Percentiles rank a stretch among this genome's conserved stretches.
These are phyloP conservation scores for Varanus komodoensis DNA, from an alignment of 2,113 vertebrate genomes.

Conservation along the genomic window DNA sequence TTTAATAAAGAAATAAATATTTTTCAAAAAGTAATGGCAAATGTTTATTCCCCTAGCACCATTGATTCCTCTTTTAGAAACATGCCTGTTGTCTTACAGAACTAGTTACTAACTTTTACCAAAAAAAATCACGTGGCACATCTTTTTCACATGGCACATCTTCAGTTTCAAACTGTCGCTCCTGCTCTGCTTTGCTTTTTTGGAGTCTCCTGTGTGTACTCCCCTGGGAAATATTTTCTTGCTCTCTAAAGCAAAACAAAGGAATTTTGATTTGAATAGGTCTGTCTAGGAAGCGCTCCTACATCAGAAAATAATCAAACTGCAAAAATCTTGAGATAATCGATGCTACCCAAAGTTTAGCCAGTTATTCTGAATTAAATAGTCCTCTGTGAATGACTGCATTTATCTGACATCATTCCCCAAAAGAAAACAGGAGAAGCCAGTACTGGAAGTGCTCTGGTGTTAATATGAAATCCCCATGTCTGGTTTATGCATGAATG, in stretches of 20 bases:
- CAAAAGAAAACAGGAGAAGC: not conserved
- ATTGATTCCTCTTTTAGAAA: not conserved
- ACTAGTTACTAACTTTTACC: not conserved
- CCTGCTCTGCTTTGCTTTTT: slow-evolving; percentile 32
- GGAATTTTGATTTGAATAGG: slow-evolving; percentile 4
- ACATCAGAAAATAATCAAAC: slow-evolving; percentile 11
- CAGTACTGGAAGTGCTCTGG: not conserved
- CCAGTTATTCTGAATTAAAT: slow-evolving; percentile 22
- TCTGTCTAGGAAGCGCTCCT: slow-evolving; percentile 1
- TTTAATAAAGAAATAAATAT: too few relatives aligned
- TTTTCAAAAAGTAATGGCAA: not conserved
- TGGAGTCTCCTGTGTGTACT: slow-evolving; percentile 15
- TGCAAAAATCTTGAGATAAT: slow-evolving; percentile 25
- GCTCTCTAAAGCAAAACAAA: slow-evolving; percentile 19
- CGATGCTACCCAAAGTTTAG: not conserved
- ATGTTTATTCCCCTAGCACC: not conserved
- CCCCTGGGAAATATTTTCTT: slow-evolving; percentile 21
- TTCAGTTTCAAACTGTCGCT: slow-evolving; percentile 26
- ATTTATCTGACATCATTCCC: not conserved
- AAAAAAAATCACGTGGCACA: slow-evolving; percentile 25
- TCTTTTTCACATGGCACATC: slow-evolving; percentile 33
- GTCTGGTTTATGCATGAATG: not conserved
- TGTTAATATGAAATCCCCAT: not conserved
- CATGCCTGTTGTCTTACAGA: not conserved
- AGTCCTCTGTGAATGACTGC: not conserved